Percentiles rank a stretch among this genome's conserved stretches.
These are phyloP conservation scores for Drosophila peninsularis DNA, from an alignment of 2,888 invertebrate genomes.

Conservation along the genomic window DNA sequence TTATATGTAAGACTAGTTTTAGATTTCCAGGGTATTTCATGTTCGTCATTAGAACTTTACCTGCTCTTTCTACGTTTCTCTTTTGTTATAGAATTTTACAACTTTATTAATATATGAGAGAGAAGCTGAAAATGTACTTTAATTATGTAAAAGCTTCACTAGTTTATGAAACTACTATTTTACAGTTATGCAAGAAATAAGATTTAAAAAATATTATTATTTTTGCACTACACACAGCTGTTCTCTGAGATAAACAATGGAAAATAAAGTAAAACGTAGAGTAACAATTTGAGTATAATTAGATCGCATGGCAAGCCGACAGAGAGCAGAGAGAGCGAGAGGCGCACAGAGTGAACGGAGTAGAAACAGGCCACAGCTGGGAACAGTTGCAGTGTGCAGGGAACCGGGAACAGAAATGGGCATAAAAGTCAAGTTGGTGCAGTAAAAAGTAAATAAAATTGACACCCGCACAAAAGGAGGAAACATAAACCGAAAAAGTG, in stretches of 20 bases:
- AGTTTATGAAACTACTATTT: background rate
- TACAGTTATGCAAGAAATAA: background rate
- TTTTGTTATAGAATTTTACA: background rate
- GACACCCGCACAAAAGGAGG: conserved; percentile 60
- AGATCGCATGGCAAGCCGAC: conserved; percentile 17
- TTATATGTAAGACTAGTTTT: no score
- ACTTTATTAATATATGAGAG: background rate
- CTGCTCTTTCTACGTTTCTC: no score
- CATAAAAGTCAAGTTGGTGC: conserved; percentile 64
- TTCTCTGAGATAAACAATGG: no score
- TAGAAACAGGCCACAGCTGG: conserved; percentile 4
- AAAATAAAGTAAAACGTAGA: background rate
- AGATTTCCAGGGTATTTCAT: background rate
- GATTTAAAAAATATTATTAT: background rate
- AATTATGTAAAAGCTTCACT: background rate
- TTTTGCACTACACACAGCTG: background rate
- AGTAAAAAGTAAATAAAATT: conserved; percentile 64
- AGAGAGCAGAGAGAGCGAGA: background rate
- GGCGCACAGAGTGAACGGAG: background rate
- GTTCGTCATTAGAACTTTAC: no score
- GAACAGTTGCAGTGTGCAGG: conserved; percentile 5
- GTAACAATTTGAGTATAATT: conserved; percentile 2
- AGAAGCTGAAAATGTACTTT: background rate
- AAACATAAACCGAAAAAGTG: conserved; percentile 54
- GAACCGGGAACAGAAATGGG: conserved; percentile 25